Conservation (phyloP, 2,888 invertebrate species). For the Drosophila sordidula region DNA sequence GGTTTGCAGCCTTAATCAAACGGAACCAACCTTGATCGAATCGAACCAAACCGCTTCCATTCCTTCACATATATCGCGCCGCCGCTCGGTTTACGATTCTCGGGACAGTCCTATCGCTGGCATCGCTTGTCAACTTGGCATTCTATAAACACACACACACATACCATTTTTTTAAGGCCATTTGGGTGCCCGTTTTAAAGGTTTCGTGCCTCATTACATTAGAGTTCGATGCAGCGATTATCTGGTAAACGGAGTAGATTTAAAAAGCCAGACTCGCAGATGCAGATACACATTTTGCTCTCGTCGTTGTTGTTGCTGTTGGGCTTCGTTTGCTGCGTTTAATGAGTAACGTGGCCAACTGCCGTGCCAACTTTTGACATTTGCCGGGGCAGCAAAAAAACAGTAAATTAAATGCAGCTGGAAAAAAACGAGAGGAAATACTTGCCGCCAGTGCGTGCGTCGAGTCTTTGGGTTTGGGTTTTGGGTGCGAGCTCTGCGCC, state of each 20-base stretch:
- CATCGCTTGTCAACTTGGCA: conserved; percentile 41
- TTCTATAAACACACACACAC: not conserved
- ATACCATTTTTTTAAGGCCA: conserved; percentile 3
- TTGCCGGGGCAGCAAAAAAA: conserved; percentile 47
- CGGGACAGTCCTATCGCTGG: conserved; percentile 32
- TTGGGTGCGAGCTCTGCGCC: conserved; percentile 13
- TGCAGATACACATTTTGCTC: conserved; percentile 38
- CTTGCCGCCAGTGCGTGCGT: conserved; percentile 59
- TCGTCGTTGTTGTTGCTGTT: not conserved
- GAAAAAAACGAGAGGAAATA: conserved; percentile 19
- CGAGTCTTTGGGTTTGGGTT: conserved; percentile 25
- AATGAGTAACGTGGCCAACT: conserved; percentile 66
- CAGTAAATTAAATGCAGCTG: conserved; percentile 67
- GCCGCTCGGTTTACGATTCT: conserved; percentile 3
- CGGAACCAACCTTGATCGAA: too few species aligned
- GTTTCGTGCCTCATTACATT: conserved; percentile 65
- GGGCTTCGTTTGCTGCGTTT: conserved; percentile 34
- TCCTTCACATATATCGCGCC: not conserved
- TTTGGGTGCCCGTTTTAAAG: conserved; percentile 30
- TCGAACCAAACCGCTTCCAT: too few species aligned
- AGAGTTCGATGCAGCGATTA: conserved; percentile 53
- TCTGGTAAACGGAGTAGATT: conserved; percentile 58
- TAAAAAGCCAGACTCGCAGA: conserved; percentile 32
- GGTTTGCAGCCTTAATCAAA: too few species aligned
- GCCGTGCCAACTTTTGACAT: conserved; percentile 73